phyloP scores from a whole-genome alignment of 2,113 vertebrate genomes.

The Albula goreensis region DNA sequence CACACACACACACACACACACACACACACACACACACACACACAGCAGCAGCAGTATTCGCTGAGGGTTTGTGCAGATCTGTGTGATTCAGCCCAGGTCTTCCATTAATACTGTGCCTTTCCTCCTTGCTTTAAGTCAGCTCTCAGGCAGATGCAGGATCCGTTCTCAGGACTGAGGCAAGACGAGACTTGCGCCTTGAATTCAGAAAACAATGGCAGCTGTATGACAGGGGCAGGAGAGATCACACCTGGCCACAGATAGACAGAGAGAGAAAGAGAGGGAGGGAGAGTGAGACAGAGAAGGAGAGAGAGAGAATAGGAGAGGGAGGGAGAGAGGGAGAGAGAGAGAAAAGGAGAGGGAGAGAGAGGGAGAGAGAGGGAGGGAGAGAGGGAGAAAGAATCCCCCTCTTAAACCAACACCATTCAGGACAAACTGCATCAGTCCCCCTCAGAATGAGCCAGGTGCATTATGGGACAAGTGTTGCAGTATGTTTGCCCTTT shows the following conservation, averaged over 20 bases:
- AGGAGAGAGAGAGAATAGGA: too few relatives aligned
- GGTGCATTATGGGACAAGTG: background rate
- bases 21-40: too few relatives aligned
- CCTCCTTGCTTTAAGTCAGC: background rate
- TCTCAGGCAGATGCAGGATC: too few relatives aligned
- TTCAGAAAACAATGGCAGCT: background rate
- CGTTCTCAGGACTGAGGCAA: background rate
- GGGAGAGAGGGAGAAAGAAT: too few relatives aligned
- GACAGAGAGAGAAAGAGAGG: too few relatives aligned
- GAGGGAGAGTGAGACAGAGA: too few relatives aligned
- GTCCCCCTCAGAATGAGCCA: background rate
- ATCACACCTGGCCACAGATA: background rate
- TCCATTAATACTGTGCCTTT: background rate
- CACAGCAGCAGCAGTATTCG: background rate
- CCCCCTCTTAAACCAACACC: background rate
- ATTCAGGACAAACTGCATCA: background rate
- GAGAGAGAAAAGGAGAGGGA: too few relatives aligned
- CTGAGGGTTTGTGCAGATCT: background rate
- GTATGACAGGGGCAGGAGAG: background rate
- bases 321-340: background rate
- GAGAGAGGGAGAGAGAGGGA: too few relatives aligned
- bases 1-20: too few relatives aligned
- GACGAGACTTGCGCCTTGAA: background rate
- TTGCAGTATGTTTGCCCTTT: background rate
- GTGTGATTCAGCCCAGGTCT: background rate